A percentile compares a stretch with the other conserved stretches of the same genome.
Conservation (phyloP, 1,140 invertebrate genomes). For the Drosophila sturtevanti region DNA sequence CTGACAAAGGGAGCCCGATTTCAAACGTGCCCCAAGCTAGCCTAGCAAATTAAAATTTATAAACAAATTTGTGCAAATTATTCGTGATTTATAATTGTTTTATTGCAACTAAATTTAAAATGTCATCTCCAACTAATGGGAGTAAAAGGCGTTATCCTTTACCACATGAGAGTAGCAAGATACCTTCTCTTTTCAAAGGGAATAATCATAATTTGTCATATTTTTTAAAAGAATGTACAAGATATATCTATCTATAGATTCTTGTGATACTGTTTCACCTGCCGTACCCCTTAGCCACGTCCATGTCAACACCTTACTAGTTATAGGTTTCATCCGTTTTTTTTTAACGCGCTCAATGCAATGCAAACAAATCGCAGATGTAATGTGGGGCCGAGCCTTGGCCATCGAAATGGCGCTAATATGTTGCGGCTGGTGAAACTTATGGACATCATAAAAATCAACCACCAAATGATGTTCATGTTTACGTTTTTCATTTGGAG, state of each 20-base stretch:
- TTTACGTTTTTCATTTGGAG: constrained; percentile 32
- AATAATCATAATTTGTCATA: no score
- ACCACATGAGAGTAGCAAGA: no score
- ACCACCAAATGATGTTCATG: constrained; percentile 18
- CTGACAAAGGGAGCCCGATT: not conserved
- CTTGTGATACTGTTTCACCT: not conserved
- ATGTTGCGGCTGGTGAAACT: constrained; percentile 43
- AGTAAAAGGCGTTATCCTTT: no score
- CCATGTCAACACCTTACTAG: constrained; percentile 47
- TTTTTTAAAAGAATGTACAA: no score
- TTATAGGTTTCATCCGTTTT: constrained; percentile 59
- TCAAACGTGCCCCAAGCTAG: no score
- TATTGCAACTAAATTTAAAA: no score
- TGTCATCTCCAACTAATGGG: no score
- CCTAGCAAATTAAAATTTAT: no score
- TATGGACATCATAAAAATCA: constrained; percentile 60
- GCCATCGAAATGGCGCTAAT: constrained; percentile 56
- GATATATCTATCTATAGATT: no score
- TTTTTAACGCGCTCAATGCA: constrained; percentile 56
- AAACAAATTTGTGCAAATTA: no score
- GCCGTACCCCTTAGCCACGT: not conserved
- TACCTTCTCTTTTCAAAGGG: no score
- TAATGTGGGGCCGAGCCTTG: constrained; percentile 46
- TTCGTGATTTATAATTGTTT: no score
- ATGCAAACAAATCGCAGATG: constrained; percentile 63